These are phyloP conservation scores for Hylaea fasciaria DNA, from an alignment of 2,888 invertebrate species.

Conservation along the genomic window DNA sequence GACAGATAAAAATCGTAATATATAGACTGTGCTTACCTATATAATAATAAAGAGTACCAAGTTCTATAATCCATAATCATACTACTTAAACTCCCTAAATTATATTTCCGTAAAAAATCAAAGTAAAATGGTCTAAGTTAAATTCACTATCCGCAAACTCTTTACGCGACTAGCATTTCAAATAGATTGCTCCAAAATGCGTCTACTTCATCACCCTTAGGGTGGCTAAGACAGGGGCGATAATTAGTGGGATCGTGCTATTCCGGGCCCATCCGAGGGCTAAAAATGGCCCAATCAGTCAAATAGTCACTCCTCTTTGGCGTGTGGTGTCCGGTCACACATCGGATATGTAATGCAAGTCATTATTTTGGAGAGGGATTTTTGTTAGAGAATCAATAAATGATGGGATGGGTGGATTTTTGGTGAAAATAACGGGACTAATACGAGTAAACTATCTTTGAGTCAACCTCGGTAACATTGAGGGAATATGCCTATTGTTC, in stretches of 20 bases:
- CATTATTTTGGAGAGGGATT: constrained; percentile 7
- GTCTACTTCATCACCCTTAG: constrained; percentile 40
- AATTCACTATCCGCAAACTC: not conserved
- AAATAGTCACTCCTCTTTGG: constrained; percentile 56
- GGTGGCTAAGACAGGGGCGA: constrained; percentile 68
- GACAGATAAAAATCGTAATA: too few relatives aligned
- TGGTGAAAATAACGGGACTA: too few relatives aligned
- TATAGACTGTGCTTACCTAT: too few relatives aligned
- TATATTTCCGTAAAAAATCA: too few relatives aligned
- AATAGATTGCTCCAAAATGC: constrained; percentile 41
- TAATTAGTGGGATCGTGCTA: constrained; percentile 74
- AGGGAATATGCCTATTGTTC: too few relatives aligned
- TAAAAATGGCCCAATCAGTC: constrained; percentile 83
- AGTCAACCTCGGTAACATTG: too few relatives aligned
- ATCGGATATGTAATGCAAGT: constrained; percentile 45
- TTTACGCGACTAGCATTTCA: constrained; percentile 8
- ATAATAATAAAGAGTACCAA: too few relatives aligned
- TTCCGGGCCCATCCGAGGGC: constrained; percentile 69
- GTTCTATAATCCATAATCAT: too few relatives aligned
- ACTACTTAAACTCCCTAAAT: too few relatives aligned
- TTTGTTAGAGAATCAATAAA: not conserved
- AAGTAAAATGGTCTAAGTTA: too few relatives aligned
- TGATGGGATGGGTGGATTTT: not conserved
- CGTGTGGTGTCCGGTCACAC: constrained; percentile 45
- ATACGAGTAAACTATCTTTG: too few relatives aligned